Evolutionary conservation across 2,797 vertebrate species (phyloP).

Genomic region (Rousettus madagascariensis): DNA sequence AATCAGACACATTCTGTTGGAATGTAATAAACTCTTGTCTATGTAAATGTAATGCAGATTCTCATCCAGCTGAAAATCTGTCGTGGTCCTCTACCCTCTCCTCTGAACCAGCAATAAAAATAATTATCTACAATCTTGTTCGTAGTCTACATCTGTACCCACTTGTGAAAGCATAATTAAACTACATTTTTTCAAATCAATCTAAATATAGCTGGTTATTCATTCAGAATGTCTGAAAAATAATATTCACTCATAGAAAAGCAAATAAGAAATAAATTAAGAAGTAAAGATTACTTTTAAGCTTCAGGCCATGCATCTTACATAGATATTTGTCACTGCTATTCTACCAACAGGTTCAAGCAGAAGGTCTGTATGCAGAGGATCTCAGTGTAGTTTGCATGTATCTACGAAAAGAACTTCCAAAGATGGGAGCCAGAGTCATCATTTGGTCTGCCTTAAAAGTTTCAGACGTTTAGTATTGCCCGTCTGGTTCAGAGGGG

Average conservation of each 20-base stretch:
- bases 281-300: background rate
- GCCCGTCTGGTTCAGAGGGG: background rate
- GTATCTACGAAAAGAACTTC: background rate
- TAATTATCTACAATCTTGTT: background rate
- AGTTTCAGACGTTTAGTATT: background rate
- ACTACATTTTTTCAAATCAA: background rate
- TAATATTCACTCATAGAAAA: conserved; percentile 9
- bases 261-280: conserved; percentile 10
- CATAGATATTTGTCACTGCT: background rate
- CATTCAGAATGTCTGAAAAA: conserved; percentile 40
- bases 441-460: background rate
- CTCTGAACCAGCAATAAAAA: background rate
- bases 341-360: background rate
- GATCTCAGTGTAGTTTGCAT: background rate
- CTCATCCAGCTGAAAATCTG: background rate
- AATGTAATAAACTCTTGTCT: background rate
- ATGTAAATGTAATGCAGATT: background rate
- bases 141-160: conserved; percentile 14
- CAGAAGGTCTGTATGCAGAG: background rate
- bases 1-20: background rate
- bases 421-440: background rate
- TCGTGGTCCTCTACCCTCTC: background rate
- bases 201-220: background rate
- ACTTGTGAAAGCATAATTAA: background rate
- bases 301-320: background rate